Evolutionary conservation across 2,797 vertebrate genomes (phyloP), one percentile per base, ranked within the genome.

Genomic region (Caiman crocodilus): DNA sequence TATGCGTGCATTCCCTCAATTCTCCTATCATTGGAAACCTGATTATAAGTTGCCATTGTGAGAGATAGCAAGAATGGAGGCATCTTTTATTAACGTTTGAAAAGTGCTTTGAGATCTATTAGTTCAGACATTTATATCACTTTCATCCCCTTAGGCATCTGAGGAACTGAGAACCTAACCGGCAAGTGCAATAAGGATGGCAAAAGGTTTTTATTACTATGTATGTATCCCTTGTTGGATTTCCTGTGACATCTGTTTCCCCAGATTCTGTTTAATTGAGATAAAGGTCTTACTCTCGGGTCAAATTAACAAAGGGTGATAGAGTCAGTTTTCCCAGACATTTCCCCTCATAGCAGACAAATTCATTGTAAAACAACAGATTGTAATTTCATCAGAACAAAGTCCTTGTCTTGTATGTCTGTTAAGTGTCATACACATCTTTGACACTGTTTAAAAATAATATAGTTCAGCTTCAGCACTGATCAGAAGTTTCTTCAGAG

Each of bases 241-340:
- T 32, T 87, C 77, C 80, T 91, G 57, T 35, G 85, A 21, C 32
- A 80, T 59, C 4, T 91, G 65, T 75, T 94, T 61, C 67, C 76
- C 32, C 32, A 69, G 32, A 87, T 76, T 50, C 18, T 59, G 79
- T 50, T 79, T 83, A 84, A 94, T 3, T 82, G 78, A 96, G 76
- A 90, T 30, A 85, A 87, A 88, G 80, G 42, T 85, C 78, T 85
- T 85, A 42, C 21, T 87, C 57, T 91, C 42, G n/a, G 20, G 18
- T 77, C 11, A 3, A 91, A 93, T 93, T 94, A 91, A 82, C 60
- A 71, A 64, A 91, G 77, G 59, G 74, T 69, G 76, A 85, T 90
- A 78, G 18, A 65, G 63, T 79, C 79, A 61, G 42, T 69, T 93
- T 90, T 90, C 90, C 60, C 88, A 91, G 73, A 78, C 1, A 1